Evolutionary conservation across 2,797 vertebrate species (phyloP).

Genomic region (Pampus argenteus): DNA sequence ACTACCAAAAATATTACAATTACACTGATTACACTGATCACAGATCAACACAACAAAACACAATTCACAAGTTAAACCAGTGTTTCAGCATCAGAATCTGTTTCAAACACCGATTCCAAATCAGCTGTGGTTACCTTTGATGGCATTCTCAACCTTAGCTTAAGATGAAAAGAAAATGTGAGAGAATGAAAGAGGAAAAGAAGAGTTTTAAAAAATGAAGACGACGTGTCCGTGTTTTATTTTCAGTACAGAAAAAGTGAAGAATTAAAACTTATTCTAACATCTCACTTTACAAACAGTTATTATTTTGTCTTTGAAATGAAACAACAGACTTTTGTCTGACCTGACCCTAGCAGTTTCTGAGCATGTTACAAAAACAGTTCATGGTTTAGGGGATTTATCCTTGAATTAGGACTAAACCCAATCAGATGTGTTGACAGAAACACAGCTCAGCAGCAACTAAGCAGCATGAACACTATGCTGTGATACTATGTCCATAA

Average conservation of each 20-base stretch:
- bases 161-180: slow-evolving; percentile 78
- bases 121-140: slow-evolving; percentile 87
- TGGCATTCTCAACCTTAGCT: slow-evolving; percentile 91
- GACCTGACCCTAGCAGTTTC: neutral
- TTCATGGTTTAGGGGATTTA: neutral
- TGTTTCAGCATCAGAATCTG: slow-evolving; percentile 29
- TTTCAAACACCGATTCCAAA: slow-evolving; percentile 51
- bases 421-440: neutral
- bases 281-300: slow-evolving; percentile 1
- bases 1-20: neutral
- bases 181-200: slow-evolving; percentile 48
- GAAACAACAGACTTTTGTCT: neutral
- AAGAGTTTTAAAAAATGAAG: slow-evolving; percentile 26
- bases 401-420: neutral
- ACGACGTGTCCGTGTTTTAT: neutral
- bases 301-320: neutral
- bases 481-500: neutral
- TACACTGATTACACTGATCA: slow-evolving; percentile 24
- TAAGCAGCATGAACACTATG: neutral
- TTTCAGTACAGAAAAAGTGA: neutral
- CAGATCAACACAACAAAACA: slow-evolving; percentile 27
- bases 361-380: neutral
- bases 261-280: neutral
- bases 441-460: neutral
- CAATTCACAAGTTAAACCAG: slow-evolving; percentile 41